Base-by-base conservation (phyloP, 2,113 vertebrate genomes). In the Bucco capensis region DNA sequence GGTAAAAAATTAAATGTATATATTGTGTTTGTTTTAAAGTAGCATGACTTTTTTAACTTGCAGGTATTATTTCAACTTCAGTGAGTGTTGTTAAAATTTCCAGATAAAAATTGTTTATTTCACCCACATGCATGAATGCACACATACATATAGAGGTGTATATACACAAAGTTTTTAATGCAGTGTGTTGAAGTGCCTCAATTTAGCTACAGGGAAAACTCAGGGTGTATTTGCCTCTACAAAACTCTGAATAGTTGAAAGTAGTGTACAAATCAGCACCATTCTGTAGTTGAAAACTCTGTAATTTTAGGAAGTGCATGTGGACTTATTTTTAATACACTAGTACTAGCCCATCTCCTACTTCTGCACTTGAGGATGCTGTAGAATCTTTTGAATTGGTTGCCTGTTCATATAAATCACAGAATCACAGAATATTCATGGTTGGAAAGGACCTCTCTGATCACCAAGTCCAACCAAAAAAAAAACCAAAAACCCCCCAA, bases 1-100 rank as follows among this genome's bases (percentile, higher is more conserved):
- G 98, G 98, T 98, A 89, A 71, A 70, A 37, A 54, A 19, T 19
- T 49, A 76, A 80, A 58, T 22, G 21, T 35, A 19, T 65, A 2
- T 35, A 44, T 14, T 18, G 3, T 28, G 14, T 18, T 33, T 31
- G 3, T 35, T 88, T 88, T 67, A 49, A 86, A 66, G 19, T 22
- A 61, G 31, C 21, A 22, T 40, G 38, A 50, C 4, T 49, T 35
- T 57, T 85, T 89, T 40, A 54, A 28, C 31, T 60, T 57, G 66
- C 14, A 58, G 54, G 57, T 31, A 46, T 67, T n/a, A 46, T 80
- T 92, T 84, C 5, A 3, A 12, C 27, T 40, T 49, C 14, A 56
- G 40, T 31, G 31, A 58, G 31, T 54, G 10, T 71, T 50, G 35
- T 38, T 51, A 22, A 67, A 61, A 18, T 54, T 57, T 85, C 18